Conservation (phyloP, 2,888 invertebrate genomes). For the Drosophila eohydei region DNA sequence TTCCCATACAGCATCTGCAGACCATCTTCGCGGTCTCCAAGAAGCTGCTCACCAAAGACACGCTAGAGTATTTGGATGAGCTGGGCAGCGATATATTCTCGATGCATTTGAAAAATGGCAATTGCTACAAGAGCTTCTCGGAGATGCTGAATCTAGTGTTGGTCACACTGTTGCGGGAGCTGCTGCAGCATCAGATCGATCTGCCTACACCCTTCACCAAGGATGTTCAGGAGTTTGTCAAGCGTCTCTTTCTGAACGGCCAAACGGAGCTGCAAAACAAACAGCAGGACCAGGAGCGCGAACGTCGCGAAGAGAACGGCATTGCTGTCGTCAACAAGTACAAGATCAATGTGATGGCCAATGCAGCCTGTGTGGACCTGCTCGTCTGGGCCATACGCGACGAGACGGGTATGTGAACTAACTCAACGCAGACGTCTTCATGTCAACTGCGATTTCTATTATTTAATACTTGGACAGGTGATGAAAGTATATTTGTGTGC, state of each 20-base stretch:
- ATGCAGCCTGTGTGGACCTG: slow-evolving; percentile 98
- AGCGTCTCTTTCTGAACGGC: slow-evolving; percentile 94
- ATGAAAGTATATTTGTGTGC: background rate
- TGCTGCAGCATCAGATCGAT: slow-evolving; percentile 95
- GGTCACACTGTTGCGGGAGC: slow-evolving; percentile 95
- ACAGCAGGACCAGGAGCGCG: slow-evolving; percentile 93
- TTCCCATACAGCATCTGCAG: slow-evolving; percentile 90
- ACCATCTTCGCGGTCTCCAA: slow-evolving; percentile 93
- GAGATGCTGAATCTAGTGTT: slow-evolving; percentile 97
- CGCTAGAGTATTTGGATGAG: slow-evolving; percentile 92
- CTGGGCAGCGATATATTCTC: slow-evolving; percentile 92
- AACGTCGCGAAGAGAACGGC: slow-evolving; percentile 92
- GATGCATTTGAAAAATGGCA: slow-evolving; percentile 90
- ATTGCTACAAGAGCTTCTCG: slow-evolving; percentile 97
- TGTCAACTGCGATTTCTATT: slow-evolving; percentile 5
- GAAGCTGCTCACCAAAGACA: slow-evolving; percentile 93
- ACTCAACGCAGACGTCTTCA: background rate
- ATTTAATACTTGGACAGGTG: slow-evolving; percentile 27
- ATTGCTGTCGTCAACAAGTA: slow-evolving; percentile 92
- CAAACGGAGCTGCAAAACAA: slow-evolving; percentile 96
- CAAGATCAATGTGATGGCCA: slow-evolving; percentile 97
- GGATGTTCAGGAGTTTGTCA: slow-evolving; percentile 96
- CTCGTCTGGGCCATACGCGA: slow-evolving; percentile 99
- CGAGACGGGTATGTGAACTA: slow-evolving; percentile 91
- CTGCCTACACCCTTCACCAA: slow-evolving; percentile 95